phyloP scores from a whole-genome alignment of 1,140 invertebrate species.

The Atta texana region DNA sequence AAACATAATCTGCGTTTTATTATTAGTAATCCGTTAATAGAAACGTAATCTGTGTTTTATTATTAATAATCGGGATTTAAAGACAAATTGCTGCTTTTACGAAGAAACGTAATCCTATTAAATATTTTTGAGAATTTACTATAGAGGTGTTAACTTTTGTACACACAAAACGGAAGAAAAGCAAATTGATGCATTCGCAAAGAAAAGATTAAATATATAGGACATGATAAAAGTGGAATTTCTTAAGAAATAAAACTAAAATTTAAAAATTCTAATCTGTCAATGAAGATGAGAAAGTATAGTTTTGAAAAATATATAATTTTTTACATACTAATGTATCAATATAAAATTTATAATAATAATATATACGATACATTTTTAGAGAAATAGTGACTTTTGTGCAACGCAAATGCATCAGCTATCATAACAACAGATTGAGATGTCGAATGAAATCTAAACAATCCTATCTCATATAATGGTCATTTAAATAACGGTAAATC shows the following conservation, averaged over 20 bases:
- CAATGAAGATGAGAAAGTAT: neutral
- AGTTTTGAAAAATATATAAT: neutral
- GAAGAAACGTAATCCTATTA: neutral
- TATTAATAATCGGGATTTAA: constrained; percentile 18
- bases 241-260: neutral
- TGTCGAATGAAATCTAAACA: constrained; percentile 34
- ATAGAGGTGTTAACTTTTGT: neutral
- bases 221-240: neutral
- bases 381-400: neutral
- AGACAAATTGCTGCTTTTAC: constrained; percentile 4
- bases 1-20: constrained; percentile 4
- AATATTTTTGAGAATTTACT: constrained; percentile 11
- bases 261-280: neutral
- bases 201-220: neutral
- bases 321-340: neutral
- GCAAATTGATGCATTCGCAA: neutral
- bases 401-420: neutral
- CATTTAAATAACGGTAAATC: neutral
- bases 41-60: neutral
- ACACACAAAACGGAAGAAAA: neutral
- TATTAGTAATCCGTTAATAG: constrained; percentile 6
- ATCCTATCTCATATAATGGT: neutral
- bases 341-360: neutral
- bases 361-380: neutral
- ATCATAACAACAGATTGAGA: constrained; percentile 4